Percentiles rank a stretch among this genome's conserved stretches.
Evolutionary conservation across 1,140 invertebrate species (phyloP).

Genomic region (Pentalonia nigronervosa): DNA sequence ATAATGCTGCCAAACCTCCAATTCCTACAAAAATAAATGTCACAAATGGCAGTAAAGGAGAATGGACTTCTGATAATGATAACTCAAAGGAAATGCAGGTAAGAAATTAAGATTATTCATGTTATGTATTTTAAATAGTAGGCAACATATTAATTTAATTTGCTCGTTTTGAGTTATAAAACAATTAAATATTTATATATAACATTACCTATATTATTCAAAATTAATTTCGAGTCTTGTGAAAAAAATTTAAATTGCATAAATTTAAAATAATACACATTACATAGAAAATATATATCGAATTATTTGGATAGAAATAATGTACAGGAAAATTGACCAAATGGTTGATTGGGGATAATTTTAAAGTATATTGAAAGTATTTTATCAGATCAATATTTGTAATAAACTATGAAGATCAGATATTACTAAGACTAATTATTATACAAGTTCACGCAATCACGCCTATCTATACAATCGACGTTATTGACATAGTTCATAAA

Average conservation of each 20-base stretch:
- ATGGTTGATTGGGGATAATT: neutral
- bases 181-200: neutral
- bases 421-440: neutral
- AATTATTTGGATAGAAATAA: neutral
- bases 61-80: neutral
- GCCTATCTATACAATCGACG: neutral
- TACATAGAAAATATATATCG: neutral
- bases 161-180: neutral
- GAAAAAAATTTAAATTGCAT: neutral
- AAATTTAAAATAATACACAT: neutral
- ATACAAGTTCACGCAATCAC: neutral
- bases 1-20: conserved; percentile 23
- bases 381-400: neutral
- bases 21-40: conserved; percentile 48
- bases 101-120: neutral
- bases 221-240: too few species aligned
- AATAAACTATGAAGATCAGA: too few species aligned
- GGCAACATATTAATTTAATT: neutral
- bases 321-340: neutral
- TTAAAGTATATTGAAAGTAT: neutral
- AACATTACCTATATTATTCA: too few species aligned
- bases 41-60: conserved; percentile 16
- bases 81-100: conserved; percentile 30
- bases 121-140: neutral
- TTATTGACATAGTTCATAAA: neutral